Evolutionary conservation across 2,797 vertebrate species (phyloP).

Genomic region (Sandelia bainsii): DNA sequence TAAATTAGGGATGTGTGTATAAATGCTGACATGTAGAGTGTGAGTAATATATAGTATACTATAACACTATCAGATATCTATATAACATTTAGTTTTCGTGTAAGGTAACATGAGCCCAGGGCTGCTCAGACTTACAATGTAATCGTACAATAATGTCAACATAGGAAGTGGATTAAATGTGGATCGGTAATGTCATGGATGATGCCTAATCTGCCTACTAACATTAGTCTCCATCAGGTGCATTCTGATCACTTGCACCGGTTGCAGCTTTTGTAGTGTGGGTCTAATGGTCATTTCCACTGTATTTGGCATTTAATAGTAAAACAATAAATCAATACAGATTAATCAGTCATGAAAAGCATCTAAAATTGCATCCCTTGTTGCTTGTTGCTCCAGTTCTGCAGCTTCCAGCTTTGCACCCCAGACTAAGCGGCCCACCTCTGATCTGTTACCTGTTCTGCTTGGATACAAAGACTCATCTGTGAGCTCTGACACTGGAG

Average conservation of each 20-base stretch:
- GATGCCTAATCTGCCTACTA: neutral
- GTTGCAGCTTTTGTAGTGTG: no score
- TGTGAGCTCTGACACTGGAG: slow-evolving; percentile 21
- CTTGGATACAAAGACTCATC: slow-evolving; percentile 22
- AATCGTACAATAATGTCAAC: neutral
- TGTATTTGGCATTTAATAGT: no score
- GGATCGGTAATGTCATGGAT: neutral
- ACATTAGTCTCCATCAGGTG: neutral
- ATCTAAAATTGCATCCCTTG: no score
- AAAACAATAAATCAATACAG: no score
- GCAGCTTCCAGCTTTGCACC: no score
- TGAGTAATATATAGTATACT: no score
- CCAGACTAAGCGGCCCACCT: neutral
- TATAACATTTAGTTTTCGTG: neutral
- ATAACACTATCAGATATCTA: no score
- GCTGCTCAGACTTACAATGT: neutral
- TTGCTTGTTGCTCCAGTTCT: no score
- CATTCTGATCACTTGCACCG: no score
- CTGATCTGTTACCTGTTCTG: slow-evolving; percentile 20
- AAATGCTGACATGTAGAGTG: no score
- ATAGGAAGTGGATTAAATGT: neutral
- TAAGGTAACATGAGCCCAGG: neutral
- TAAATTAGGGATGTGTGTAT: no score
- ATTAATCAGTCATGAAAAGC: neutral
- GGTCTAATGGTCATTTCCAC: no score